These are phyloP conservation scores for Oncorhynchus mykiss DNA, from an alignment of 2,113 vertebrate species.

Conservation along the genomic window DNA sequence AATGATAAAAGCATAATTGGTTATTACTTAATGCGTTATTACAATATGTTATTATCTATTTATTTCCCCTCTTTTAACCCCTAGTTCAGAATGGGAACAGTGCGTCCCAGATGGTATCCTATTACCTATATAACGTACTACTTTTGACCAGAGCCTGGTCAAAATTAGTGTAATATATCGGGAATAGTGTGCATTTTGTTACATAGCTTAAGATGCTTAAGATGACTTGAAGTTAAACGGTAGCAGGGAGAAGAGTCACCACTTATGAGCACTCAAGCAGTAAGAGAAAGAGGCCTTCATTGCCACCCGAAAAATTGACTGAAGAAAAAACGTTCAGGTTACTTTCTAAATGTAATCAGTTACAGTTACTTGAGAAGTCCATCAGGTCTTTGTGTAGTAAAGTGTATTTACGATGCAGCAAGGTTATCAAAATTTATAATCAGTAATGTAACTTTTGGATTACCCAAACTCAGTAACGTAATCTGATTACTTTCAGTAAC, in stretches of 20 bases:
- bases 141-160: neutral
- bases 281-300: slow-evolving; percentile 23
- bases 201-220: neutral
- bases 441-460: too few relatives aligned
- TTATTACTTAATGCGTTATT: neutral
- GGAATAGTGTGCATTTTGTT: too few relatives aligned
- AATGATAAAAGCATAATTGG: neutral
- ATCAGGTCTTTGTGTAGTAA: too few relatives aligned
- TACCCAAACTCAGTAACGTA: too few relatives aligned
- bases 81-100: neutral
- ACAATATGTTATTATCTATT: neutral
- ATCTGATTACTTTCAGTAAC: too few relatives aligned
- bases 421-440: too few relatives aligned
- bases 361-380: too few relatives aligned
- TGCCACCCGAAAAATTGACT: slow-evolving; percentile 31
- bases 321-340: slow-evolving; percentile 14
- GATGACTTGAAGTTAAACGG: neutral
- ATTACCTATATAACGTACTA: too few relatives aligned
- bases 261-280: slow-evolving; percentile 30
- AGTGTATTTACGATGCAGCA: too few relatives aligned
- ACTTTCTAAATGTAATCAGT: neutral
- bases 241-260: slow-evolving; percentile 4
- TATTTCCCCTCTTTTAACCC: neutral
- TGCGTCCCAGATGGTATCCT: too few relatives aligned
- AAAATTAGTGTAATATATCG: too few relatives aligned